Percentiles rank a stretch among this genome's conserved stretches.
Conservation (phyloP, 2,797 vertebrate species). For the Agapornis canus region DNA sequence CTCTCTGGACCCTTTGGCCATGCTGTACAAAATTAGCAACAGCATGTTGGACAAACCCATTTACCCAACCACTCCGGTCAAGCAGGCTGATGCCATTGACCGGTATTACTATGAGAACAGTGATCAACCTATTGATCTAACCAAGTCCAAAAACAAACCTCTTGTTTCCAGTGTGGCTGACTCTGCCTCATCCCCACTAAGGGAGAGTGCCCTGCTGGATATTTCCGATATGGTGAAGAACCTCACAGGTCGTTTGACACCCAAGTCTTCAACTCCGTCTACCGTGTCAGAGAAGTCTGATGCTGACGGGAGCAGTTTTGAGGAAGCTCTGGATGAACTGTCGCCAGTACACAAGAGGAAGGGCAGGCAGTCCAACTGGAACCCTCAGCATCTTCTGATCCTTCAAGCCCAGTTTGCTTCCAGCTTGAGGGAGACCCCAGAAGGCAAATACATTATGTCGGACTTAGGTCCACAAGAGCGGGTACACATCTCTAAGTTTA, state of each 20-base stretch:
- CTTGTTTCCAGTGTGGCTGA: constrained; percentile 82
- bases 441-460: constrained; percentile 93
- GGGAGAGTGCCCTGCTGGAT: constrained; percentile 96
- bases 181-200: constrained; percentile 84
- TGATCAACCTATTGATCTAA: constrained; percentile 97
- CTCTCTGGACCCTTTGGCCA: constrained; percentile 91
- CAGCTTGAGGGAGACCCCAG: constrained; percentile 91
- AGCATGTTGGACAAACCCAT: constrained; percentile 96
- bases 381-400: constrained; percentile 97
- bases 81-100: constrained; percentile 86
- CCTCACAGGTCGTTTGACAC: constrained; percentile 93
- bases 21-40: constrained; percentile 97
- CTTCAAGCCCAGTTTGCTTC: constrained; percentile 98
- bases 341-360: constrained; percentile 95
- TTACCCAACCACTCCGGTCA: constrained; percentile 84
- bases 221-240: constrained; percentile 99
- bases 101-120: constrained; percentile 90
- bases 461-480: constrained; percentile 97
- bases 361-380: constrained; percentile 98
- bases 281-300: constrained; percentile 95
- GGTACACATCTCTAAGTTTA: constrained; percentile 99
- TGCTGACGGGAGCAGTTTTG: constrained; percentile 90
- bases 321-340: constrained; percentile 92
- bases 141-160: constrained; percentile 90
- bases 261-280: constrained; percentile 96